Conservation (phyloP, 2,888 invertebrate genomes). For the Trachelus tabidus region DNA sequence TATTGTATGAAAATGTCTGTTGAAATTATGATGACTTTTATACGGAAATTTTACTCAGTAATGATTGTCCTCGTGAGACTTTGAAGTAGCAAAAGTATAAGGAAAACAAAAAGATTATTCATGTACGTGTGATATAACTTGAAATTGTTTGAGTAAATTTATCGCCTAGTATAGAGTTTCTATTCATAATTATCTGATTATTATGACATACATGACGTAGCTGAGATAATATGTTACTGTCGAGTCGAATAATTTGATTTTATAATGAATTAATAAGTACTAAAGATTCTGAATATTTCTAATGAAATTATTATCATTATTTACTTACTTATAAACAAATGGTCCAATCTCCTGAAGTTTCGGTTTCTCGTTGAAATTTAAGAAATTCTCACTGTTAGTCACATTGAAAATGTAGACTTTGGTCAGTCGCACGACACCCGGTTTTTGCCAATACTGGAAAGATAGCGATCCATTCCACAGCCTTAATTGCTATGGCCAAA, state of each 20-base stretch:
- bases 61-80: too few species aligned
- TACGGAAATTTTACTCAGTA: too few species aligned
- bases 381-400: conserved; percentile 84
- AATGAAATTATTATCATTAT: not conserved
- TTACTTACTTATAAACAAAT: conserved; percentile 83
- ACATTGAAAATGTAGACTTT: conserved; percentile 92
- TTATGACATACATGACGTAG: not conserved
- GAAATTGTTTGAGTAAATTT: too few species aligned
- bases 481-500: conserved; percentile 79
- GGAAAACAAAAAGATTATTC: too few species aligned
- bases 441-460: conserved; percentile 90
- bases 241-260: not conserved
- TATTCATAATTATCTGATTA: not conserved
- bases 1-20: too few species aligned
- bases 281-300: not conserved
- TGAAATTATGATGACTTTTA: too few species aligned
- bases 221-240: not conserved
- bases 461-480: conserved; percentile 87
- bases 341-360: conserved; percentile 86
- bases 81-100: too few species aligned
- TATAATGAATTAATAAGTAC: not conserved
- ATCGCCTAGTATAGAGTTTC: too few species aligned
- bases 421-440: conserved; percentile 84
- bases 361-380: conserved; percentile 82
- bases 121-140: too few species aligned